phyloP scores from a whole-genome alignment of 1,140 invertebrate genomes.

The Phortica variegata region DNA sequence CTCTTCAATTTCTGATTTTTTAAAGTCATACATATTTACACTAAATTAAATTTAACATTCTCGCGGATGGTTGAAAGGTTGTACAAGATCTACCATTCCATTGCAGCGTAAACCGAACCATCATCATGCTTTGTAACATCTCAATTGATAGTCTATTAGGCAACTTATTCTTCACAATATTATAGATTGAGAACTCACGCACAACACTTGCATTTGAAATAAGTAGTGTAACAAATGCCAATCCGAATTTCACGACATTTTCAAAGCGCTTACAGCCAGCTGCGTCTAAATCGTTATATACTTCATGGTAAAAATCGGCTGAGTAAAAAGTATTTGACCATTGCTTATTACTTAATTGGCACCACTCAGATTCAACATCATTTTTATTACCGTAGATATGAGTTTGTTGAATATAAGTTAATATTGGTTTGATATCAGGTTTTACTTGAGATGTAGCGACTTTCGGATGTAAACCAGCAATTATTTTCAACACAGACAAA shows the following conservation, averaged over 20 bases:
- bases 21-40: not conserved
- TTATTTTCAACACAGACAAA: slow-evolving; percentile 29
- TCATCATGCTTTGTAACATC: too few species aligned
- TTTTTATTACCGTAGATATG: slow-evolving; percentile 24
- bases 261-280: slow-evolving; percentile 31
- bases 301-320: slow-evolving; percentile 33
- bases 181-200: slow-evolving; percentile 33
- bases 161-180: slow-evolving; percentile 12
- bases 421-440: slow-evolving; percentile 15
- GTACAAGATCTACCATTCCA: not conserved
- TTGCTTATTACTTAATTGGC: slow-evolving; percentile 17
- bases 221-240: slow-evolving; percentile 29
- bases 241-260: slow-evolving; percentile 35
- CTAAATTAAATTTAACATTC: not conserved
- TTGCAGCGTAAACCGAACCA: not conserved
- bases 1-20: too few species aligned
- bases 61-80: not conserved
- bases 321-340: slow-evolving; percentile 14
- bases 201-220: slow-evolving; percentile 37
- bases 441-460: slow-evolving; percentile 24
- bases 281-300: slow-evolving; percentile 33
- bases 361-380: slow-evolving; percentile 22
- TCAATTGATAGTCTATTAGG: not conserved
- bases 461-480: slow-evolving; percentile 32
- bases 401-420: slow-evolving; percentile 25